These are phyloP conservation scores for Troilus luridus DNA, from an alignment of 2,888 invertebrate species.

Conservation along the genomic window DNA sequence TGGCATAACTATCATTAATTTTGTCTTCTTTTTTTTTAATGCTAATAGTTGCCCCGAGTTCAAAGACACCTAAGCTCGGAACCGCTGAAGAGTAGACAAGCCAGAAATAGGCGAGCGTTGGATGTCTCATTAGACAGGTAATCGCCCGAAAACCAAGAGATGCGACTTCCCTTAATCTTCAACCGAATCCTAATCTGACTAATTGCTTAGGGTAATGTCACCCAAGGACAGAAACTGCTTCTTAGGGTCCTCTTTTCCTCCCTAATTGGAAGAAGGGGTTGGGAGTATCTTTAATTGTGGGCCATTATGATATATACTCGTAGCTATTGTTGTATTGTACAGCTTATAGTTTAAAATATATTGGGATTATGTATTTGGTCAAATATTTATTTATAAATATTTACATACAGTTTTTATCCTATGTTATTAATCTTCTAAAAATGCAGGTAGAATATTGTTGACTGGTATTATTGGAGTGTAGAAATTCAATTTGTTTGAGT, in stretches of 20 bases:
- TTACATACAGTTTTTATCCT: too few species aligned
- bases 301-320: background rate
- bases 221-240: background rate
- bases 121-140: background rate
- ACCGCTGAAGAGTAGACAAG: background rate
- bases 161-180: slow-evolving; percentile 2
- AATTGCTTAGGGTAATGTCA: background rate
- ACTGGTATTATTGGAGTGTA: too few species aligned
- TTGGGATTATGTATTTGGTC: background rate
- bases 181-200: slow-evolving; percentile 26
- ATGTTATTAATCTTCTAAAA: too few species aligned
- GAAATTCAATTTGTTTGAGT: too few species aligned
- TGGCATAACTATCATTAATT: slow-evolving; percentile 19
- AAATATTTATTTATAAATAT: too few species aligned
- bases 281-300: background rate
- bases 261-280: background rate
- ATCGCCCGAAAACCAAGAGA: background rate
- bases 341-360: background rate
- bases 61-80: background rate
- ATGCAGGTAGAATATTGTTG: too few species aligned
- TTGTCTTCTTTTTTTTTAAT: background rate
- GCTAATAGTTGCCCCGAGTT: background rate
- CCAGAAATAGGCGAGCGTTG: background rate
- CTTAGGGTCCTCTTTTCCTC: background rate
- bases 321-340: background rate